A percentile compares a stretch with the other conserved stretches of the same genome.
phyloP scores from a whole-genome alignment of 2,888 invertebrate species.

The Elysia crispata region DNA sequence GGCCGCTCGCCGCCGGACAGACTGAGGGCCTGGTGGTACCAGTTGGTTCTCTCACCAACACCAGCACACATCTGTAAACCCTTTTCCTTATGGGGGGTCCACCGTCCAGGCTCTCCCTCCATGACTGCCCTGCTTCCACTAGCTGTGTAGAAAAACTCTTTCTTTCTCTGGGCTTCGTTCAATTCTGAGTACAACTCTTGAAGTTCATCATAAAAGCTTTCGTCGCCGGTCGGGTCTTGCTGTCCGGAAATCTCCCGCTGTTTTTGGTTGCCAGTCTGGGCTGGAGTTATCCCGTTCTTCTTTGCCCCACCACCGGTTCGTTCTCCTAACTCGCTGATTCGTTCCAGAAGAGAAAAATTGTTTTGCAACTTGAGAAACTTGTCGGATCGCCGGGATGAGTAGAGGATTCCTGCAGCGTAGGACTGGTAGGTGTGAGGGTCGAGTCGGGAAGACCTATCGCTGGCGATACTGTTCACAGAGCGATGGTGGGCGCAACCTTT shows the following conservation, averaged over 20 bases:
- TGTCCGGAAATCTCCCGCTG: not conserved
- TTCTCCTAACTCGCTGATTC: conserved; percentile 83
- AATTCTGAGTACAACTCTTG: conserved; percentile 87
- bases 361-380: conserved; percentile 90
- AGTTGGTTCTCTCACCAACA: conserved; percentile 27
- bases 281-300: not conserved
- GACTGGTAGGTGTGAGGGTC: conserved; percentile 74
- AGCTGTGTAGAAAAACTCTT: conserved; percentile 89
- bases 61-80: conserved; percentile 83
- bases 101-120: conserved; percentile 82
- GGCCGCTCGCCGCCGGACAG: too few relatives aligned
- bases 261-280: not conserved
- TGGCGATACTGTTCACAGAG: conserved; percentile 54
- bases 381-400: conserved; percentile 84
- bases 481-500: not conserved
- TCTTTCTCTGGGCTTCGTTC: conserved; percentile 87
- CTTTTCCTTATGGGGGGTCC: conserved; percentile 81
- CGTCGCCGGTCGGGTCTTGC: conserved; percentile 20
- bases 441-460: conserved; percentile 69
- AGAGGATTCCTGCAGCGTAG: conserved; percentile 79
- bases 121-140: conserved; percentile 84
- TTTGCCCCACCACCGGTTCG: conserved; percentile 35
- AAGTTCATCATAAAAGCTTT: conserved; percentile 83
- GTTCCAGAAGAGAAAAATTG: conserved; percentile 90
- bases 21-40: conserved; percentile 26